Conservation (phyloP, 2,888 invertebrate species). For the Leptodirus hochenwartii region DNA sequence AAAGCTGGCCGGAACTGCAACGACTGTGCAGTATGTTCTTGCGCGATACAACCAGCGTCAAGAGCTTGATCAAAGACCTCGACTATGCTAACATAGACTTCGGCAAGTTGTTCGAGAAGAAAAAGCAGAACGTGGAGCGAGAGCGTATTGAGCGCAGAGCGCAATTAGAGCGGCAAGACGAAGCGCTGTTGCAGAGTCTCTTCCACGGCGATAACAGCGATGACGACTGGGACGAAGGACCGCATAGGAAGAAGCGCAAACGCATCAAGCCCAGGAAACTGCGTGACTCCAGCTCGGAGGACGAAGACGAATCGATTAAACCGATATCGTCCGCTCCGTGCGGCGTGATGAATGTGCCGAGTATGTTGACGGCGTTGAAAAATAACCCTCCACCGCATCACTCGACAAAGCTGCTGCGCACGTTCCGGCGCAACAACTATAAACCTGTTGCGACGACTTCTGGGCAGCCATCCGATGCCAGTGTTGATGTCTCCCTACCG, state of each 20-base stretch:
- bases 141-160: slow-evolving; percentile 15
- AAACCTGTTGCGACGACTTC: too few relatives aligned
- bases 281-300: neutral
- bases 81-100: slow-evolving; percentile 58
- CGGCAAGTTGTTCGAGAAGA: slow-evolving; percentile 30
- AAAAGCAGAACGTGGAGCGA: slow-evolving; percentile 38
- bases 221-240: too few relatives aligned
- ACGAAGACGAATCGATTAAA: slow-evolving; percentile 1
- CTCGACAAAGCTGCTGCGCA: too few relatives aligned
- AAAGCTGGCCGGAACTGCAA: slow-evolving; percentile 37
- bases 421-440: too few relatives aligned
- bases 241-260: neutral
- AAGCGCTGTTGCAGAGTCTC: slow-evolving; percentile 3
- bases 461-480: too few relatives aligned
- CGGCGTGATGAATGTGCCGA: too few relatives aligned
- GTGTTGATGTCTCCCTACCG: too few relatives aligned
- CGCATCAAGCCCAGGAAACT: neutral
- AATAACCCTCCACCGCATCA: too few relatives aligned
- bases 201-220: slow-evolving; percentile 1
- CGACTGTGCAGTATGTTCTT: slow-evolving; percentile 37
- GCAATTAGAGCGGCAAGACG: slow-evolving; percentile 11
- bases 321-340: too few relatives aligned
- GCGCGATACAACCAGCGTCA: slow-evolving; percentile 37
- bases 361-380: too few relatives aligned
- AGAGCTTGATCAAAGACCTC: slow-evolving; percentile 49